phyloP scores from a whole-genome alignment of 2,888 invertebrate species.

The Tethea ocularis region DNA sequence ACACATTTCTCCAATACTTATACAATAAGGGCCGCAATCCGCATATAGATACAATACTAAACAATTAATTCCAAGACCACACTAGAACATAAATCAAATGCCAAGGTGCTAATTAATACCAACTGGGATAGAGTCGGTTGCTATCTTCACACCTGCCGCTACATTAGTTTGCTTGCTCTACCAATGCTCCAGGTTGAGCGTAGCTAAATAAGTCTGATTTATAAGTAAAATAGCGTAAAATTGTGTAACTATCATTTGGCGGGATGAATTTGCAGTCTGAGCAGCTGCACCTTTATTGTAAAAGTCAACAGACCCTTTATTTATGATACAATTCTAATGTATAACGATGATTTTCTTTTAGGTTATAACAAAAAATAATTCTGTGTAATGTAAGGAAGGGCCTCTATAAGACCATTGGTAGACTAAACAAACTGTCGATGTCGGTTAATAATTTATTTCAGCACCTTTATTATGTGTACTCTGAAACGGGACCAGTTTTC shows the following conservation, averaged over 20 bases:
- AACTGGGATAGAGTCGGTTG: conserved; percentile 41
- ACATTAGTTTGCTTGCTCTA: conserved; percentile 13
- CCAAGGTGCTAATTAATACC: conserved; percentile 68
- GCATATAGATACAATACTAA: conserved; percentile 44
- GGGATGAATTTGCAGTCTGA: conserved; percentile 14
- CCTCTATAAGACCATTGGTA: conserved; percentile 16
- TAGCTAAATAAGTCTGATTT: conserved; percentile 25
- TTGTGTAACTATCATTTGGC: conserved; percentile 18
- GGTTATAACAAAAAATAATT: too few relatives aligned
- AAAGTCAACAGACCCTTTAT: neutral
- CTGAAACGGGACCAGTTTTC: conserved; percentile 27
- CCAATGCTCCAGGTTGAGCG: conserved; percentile 20
- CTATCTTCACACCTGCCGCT: conserved; percentile 63
- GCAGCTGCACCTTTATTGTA: neutral
- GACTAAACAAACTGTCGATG: conserved; percentile 46
- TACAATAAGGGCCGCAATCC: conserved; percentile 41
- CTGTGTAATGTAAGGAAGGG: too few relatives aligned
- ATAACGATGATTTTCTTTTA: too few relatives aligned
- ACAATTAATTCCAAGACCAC: conserved; percentile 55
- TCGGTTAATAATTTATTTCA: conserved; percentile 48
- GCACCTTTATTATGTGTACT: conserved; percentile 32
- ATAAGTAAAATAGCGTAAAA: conserved; percentile 23
- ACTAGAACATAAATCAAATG: conserved; percentile 67
- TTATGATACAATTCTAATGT: too few relatives aligned
- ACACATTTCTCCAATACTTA: conserved; percentile 34